Evolutionary conservation across 2,113 vertebrate species (phyloP), one percentile per base, ranked within the genome.

Genomic region (Sylvilagus bachmani): DNA sequence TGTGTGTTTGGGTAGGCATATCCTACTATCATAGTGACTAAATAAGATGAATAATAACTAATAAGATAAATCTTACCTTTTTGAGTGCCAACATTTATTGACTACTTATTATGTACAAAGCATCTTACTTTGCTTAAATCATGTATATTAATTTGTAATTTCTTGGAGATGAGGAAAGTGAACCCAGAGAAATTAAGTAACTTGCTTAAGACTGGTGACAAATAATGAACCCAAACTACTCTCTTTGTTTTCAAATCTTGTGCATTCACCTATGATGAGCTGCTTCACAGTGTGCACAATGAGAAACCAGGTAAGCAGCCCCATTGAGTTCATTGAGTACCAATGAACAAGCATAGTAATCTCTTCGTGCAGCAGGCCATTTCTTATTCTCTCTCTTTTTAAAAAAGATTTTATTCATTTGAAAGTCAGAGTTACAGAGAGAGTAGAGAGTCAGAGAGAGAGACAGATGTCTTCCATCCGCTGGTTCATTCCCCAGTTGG

Each of bases 61-160:
- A 29, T 79, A 96, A 91, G 33, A 89, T 44, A 96, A 73, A 85
- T 66, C 51, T 94, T 93, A 71, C 73, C 6, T 74, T 89, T 69
- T 67, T 53, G 25, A 70, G 16, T 51, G 29, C 14, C 86, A 53
- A 74, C 55, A 64, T 84, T 88, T 90, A 31, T 27, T 86, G 73
- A 93, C 13, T 86, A 22, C 21, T 80, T 70, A 49, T 19, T 79
- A 24, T 89, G 17, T 89, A 8, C 14, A 92, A 90, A 88, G 5
- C 31, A 85, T 25, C 49, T 84, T 71, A 29, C 31, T 92, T 61
- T 53, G 17, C 64, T 75, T 96, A 94, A 80, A 36, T 73, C 27
- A 64, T 36, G 22, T 78, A 2, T 81, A n/a, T 89, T 84, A 85
- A 84, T 70, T 73, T 92, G 13, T 89, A 67, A 80, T 90, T 94